phyloP scores from a whole-genome alignment of 2,888 invertebrate species.

The Coelogynopora nodosa region DNA sequence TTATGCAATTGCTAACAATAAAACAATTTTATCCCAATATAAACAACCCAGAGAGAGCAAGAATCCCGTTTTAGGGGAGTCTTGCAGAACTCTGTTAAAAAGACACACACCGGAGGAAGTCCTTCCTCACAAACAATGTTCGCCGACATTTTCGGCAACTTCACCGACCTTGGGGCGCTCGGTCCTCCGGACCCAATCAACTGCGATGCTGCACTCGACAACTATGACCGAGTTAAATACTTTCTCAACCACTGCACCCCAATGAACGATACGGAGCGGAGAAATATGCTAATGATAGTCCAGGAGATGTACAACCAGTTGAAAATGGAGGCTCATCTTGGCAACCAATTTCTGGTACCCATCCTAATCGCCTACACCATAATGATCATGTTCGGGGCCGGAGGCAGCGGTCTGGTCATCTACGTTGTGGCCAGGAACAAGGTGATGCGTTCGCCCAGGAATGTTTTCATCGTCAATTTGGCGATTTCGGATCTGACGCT shows the following conservation, averaged over 20 bases:
- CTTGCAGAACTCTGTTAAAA: no score
- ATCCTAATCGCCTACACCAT: background rate
- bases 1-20: no score
- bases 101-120: no score
- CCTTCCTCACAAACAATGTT: no score
- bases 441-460: slow-evolving; percentile 85
- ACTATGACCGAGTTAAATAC: background rate
- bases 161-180: background rate
- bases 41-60: no score
- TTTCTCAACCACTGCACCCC: background rate
- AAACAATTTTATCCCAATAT: no score
- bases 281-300: background rate
- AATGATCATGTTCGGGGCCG: slow-evolving; percentile 74
- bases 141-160: background rate
- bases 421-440: slow-evolving; percentile 76
- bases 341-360: background rate
- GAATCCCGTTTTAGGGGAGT: no score
- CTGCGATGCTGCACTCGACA: background rate
- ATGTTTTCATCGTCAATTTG: slow-evolving; percentile 85
- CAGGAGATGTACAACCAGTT: background rate
- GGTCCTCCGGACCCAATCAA: background rate
- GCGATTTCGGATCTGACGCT: slow-evolving; percentile 76
- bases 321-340: background rate
- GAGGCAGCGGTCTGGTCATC: slow-evolving; percentile 82
- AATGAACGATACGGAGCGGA: background rate